Percentiles rank a stretch among this genome's conserved stretches.
Evolutionary conservation across 2,797 vertebrate species (phyloP).

Genomic region (Trachops cirrhosus): DNA sequence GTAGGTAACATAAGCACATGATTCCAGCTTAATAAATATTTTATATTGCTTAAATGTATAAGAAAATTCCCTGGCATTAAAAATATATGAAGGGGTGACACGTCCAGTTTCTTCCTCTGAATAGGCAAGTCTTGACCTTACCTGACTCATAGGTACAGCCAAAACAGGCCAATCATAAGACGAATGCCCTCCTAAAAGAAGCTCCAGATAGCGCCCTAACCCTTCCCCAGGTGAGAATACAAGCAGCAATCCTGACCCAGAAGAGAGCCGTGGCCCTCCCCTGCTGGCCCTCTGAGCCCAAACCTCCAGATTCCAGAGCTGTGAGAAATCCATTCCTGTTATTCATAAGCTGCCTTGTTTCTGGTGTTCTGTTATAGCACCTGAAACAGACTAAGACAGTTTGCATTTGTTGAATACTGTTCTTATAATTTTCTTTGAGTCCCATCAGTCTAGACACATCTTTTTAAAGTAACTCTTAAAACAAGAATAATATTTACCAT

Average conservation of each 20-base stretch:
- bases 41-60: background rate
- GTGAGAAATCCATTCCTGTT: background rate
- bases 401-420: background rate
- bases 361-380: background rate
- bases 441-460: background rate
- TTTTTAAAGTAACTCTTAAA: background rate
- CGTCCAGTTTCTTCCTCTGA: background rate
- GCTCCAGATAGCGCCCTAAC: background rate
- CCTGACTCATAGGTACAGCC: background rate
- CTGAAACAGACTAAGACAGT: background rate
- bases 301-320: background rate
- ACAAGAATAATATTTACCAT: background rate
- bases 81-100: background rate
- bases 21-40: background rate
- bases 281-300: background rate
- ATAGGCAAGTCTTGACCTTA: background rate
- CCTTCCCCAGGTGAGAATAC: rapidly evolving
- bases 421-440: background rate
- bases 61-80: background rate
- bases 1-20: background rate
- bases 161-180: background rate
- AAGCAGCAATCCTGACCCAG: background rate
- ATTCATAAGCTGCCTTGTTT: background rate
- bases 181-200: background rate
- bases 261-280: background rate